phyloP scores from a whole-genome alignment of 1,140 invertebrate genomes.

The Rhyacophila brunnea region DNA sequence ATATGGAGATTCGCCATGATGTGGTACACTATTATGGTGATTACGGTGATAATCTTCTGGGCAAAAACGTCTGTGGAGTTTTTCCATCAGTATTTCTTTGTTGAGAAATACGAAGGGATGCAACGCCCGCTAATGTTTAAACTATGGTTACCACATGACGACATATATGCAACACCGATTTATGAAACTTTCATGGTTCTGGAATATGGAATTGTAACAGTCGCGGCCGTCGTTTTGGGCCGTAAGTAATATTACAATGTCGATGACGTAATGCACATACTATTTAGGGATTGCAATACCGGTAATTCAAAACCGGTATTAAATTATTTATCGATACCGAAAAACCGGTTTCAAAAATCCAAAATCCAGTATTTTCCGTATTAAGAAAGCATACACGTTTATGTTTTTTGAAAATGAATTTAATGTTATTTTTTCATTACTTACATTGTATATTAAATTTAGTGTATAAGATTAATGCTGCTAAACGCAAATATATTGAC shows the following conservation, averaged over 20 bases:
- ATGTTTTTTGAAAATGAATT: no score
- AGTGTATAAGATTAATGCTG: no score
- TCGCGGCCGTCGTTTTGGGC: neutral
- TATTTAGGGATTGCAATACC: no score
- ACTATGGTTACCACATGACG: conserved; percentile 12
- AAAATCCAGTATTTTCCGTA: no score
- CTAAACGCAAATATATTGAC: no score
- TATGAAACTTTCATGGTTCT: conserved; percentile 15
- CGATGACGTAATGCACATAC: no score
- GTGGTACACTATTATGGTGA: neutral
- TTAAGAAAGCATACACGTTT: no score
- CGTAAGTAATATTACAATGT: neutral
- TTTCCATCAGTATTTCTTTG: conserved; percentile 8
- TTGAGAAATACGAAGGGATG: conserved; percentile 4
- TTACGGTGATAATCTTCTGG: neutral
- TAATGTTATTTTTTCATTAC: no score
- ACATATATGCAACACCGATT: conserved; percentile 9
- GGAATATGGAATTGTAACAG: neutral
- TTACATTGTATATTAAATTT: no score
- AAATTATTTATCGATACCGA: no score
- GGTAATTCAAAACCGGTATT: no score
- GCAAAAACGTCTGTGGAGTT: neutral
- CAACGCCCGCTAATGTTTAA: conserved; percentile 13
- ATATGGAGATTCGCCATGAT: conserved; percentile 12
- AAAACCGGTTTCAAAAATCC: no score